Evolutionary conservation across 2,888 invertebrate genomes (phyloP).

Genomic region (Drosophila kambysellisi): DNA sequence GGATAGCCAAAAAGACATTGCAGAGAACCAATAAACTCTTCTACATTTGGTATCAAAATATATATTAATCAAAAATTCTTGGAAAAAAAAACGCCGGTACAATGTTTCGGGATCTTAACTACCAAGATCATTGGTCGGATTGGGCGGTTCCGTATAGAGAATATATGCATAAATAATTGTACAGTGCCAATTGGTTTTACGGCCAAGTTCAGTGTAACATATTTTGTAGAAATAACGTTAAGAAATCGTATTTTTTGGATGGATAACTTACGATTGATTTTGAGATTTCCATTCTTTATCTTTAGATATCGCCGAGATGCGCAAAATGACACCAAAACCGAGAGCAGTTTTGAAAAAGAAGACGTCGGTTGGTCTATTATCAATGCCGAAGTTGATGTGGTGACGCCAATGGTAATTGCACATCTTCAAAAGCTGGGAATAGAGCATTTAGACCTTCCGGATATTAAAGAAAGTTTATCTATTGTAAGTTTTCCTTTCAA

Average conservation of each 20-base stretch:
- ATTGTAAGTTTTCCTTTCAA: constrained; percentile 69
- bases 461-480: constrained; percentile 82
- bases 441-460: constrained; percentile 81
- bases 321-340: constrained; percentile 5
- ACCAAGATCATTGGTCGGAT: not conserved
- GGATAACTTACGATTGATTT: not conserved
- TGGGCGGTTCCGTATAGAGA: not conserved
- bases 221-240: not conserved
- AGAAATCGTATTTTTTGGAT: not conserved
- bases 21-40: not conserved
- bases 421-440: constrained; percentile 81
- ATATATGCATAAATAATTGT: not conserved
- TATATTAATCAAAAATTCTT: not conserved
- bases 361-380: constrained; percentile 83
- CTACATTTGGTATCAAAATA: not conserved
- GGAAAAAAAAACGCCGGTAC: not conserved
- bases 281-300: not conserved
- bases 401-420: constrained; percentile 81
- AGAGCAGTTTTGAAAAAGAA: constrained; percentile 53
- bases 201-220: not conserved
- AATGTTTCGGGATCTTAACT: not conserved
- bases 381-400: constrained; percentile 84
- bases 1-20: not conserved
- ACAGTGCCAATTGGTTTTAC: not conserved
- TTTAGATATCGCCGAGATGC: constrained; percentile 29